phyloP scores from a whole-genome alignment of 2,888 invertebrate genomes.

The Cantharis rufa region DNA sequence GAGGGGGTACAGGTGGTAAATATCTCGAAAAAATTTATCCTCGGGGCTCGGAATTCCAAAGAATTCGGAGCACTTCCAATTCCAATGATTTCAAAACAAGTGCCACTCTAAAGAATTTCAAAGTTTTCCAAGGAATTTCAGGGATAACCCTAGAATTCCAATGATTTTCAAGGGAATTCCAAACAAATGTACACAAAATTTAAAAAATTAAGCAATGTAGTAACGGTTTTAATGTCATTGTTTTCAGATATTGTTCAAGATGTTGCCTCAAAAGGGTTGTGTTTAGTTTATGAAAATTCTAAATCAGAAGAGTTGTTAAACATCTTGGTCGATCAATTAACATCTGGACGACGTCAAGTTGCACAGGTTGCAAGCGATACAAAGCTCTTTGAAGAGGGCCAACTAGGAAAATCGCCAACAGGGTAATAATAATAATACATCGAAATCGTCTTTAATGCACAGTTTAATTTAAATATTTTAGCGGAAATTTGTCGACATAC shows the following conservation, averaged over 20 bases:
- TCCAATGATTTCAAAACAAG: too few relatives aligned
- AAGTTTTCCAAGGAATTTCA: too few relatives aligned
- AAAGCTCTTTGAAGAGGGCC: conserved; percentile 85
- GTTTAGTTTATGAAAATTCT: conserved; percentile 83
- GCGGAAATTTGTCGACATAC: conserved; percentile 89
- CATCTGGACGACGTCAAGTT: conserved; percentile 75
- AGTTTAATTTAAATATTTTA: conserved; percentile 45
- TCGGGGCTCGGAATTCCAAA: too few relatives aligned
- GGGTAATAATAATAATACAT: conserved; percentile 65
- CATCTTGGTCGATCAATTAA: conserved; percentile 80
- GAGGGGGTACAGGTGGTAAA: too few relatives aligned
- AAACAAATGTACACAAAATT: too few relatives aligned
- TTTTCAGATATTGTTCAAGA: conserved; percentile 87
- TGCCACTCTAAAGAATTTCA: too few relatives aligned
- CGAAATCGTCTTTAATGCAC: neutral
- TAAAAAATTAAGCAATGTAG: too few relatives aligned
- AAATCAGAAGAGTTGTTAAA: conserved; percentile 74
- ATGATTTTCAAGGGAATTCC: too few relatives aligned
- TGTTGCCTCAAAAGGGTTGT: conserved; percentile 88
- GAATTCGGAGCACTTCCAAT: too few relatives aligned
- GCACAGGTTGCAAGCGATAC: conserved; percentile 80
- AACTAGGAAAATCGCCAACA: conserved; percentile 82
- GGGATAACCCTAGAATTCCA: too few relatives aligned
- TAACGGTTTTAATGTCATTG: neutral
- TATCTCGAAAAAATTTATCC: too few relatives aligned